Base-by-base conservation (phyloP, 2,888 invertebrate genomes). In the Agrotis segetum region DNA sequence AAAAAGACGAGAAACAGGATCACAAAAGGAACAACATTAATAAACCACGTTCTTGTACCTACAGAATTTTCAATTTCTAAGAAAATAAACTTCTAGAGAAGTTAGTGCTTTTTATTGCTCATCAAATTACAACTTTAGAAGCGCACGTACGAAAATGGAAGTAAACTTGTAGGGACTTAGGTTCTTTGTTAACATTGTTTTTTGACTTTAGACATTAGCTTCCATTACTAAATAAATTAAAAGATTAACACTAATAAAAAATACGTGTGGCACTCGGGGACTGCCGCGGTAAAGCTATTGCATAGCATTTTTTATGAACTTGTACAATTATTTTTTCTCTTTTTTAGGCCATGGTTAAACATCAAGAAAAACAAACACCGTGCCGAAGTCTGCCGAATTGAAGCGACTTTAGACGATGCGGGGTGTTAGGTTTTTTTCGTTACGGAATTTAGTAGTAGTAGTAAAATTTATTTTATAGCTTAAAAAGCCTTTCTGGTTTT, bases 111-210 rank as follows among this genome's bases (percentile, higher is more conserved):
- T 56, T 47, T 53, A 50, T 53, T 59, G 47, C 17, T 53, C 24
- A n/a, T 66, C n/a, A 53, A 40, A 75, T 66, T 75, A 59, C 55
- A 55, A 68, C 44, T 68, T 55, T n/a, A 19, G 16, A 34, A 24
- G 21, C 11, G 40, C n/a, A 49, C n/a, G 70, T 34, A 24, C 44
- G 1, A 19, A 34, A 55, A 49, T 55, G 55, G 17, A 1, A 53
- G 53, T 40, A 59, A 21, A 29, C 40, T 53, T 73, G 14, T 21
- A 16, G n/a, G 40, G n/a, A 24, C 2, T 9, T 65, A 50, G 40
- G 14, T 62, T 29, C 53, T 17, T 14, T 50, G 44, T 16, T 67
- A 19, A 24, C 0, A 53, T 1, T 70, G 1, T 24, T 24, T 24
- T 24, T 24, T 53, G 21, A 29, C 6, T 14, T 21, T 17, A 13